These are phyloP conservation scores for Botia almorhae DNA, from an alignment of 2,797 vertebrate genomes.

Conservation along the genomic window DNA sequence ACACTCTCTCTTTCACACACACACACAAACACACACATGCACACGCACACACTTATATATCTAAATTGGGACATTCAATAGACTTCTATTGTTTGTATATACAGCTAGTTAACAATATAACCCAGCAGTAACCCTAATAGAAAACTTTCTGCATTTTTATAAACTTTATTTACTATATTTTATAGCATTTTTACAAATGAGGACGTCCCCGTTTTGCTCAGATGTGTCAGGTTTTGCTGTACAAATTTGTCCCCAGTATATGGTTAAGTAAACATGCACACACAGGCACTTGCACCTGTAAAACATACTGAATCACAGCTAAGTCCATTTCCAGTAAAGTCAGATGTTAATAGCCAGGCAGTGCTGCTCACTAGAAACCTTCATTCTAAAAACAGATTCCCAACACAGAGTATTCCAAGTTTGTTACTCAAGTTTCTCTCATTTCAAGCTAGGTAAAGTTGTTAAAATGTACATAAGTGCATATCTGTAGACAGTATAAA, in stretches of 20 bases:
- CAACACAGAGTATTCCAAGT: background rate
- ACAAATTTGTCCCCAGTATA: too few species aligned
- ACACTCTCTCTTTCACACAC: background rate
- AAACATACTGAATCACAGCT: slow-evolving; percentile 16
- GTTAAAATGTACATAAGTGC: background rate
- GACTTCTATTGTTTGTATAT: too few species aligned
- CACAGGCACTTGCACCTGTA: background rate
- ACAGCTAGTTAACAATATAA: too few species aligned
- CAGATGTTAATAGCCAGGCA: background rate
- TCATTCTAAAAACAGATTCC: slow-evolving; percentile 9
- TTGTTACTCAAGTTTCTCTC: background rate
- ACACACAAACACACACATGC: background rate
- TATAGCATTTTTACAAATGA: too few species aligned
- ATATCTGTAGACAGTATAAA: slow-evolving; percentile 9
- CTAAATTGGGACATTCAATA: too few species aligned
- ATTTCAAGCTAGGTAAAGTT: background rate
- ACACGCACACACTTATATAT: background rate
- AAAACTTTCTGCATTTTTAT: too few species aligned
- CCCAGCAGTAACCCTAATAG: too few species aligned
- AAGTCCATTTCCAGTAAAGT: slow-evolving; percentile 17
- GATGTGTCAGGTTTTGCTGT: too few species aligned
- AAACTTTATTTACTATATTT: too few species aligned
- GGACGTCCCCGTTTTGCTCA: too few species aligned
- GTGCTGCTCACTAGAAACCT: background rate
- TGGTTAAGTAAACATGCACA: too few species aligned